A percentile compares a stretch with the other conserved stretches of the same genome.
phyloP scores from a whole-genome alignment of 2,888 invertebrate genomes.

The Caenorhabditis sinica region DNA sequence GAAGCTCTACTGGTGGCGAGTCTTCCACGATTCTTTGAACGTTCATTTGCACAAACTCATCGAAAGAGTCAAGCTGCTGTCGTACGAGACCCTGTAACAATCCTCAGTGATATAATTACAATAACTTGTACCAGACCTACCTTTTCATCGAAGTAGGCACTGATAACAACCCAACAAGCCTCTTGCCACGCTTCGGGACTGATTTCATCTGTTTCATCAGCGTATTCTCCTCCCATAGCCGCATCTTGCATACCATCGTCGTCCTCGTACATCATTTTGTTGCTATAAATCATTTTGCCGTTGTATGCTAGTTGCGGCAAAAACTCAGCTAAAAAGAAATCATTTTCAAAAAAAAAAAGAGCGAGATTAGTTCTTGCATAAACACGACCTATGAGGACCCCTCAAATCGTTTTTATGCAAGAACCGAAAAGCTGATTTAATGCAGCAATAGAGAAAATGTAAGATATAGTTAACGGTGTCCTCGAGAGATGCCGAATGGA shows the following conservation, averaged over 20 bases:
- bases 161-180: slow-evolving; percentile 99
- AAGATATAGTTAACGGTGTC: too few relatives aligned
- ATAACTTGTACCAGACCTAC: slow-evolving; percentile 4
- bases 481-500: too few relatives aligned
- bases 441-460: too few relatives aligned
- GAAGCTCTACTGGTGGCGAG: slow-evolving; percentile 96
- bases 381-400: too few relatives aligned
- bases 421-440: too few relatives aligned
- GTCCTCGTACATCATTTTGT: slow-evolving; percentile 69
- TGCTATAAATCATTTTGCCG: not conserved
- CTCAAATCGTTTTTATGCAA: too few relatives aligned
- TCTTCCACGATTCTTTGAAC: slow-evolving; percentile 99
- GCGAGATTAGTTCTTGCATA: too few relatives aligned
- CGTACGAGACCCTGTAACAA: slow-evolving; percentile 90
- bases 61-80: slow-evolving; percentile 98
- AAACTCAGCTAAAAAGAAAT: not conserved
- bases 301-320: not conserved
- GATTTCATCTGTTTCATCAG: slow-evolving; percentile 89
- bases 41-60: slow-evolving; percentile 99
- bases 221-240: slow-evolving; percentile 57
- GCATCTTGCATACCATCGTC: slow-evolving; percentile 67
- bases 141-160: slow-evolving; percentile 99
- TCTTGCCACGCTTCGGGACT: slow-evolving; percentile 94
- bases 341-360: not conserved
- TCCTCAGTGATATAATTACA: not conserved